Conservation (phyloP, 2,888 invertebrate genomes). For the Nephrocerus scutellatus region DNA sequence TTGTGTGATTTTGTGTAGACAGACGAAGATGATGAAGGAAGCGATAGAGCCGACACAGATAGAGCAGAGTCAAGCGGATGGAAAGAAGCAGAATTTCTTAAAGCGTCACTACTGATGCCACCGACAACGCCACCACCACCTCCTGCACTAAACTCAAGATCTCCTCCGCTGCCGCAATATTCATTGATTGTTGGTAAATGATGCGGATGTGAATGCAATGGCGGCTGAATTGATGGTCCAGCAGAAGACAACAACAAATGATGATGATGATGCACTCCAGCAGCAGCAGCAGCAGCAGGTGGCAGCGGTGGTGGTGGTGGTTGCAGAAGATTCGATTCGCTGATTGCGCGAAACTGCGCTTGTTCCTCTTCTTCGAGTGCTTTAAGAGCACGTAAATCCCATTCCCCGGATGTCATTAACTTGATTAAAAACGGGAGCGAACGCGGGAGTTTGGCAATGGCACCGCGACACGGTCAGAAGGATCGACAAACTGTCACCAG, state of each 20-base stretch:
- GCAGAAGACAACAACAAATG: no score
- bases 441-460: no score
- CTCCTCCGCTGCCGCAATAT: conserved; percentile 30
- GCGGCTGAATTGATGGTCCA: conserved; percentile 29
- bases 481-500: no score
- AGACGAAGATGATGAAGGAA: no score
- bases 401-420: conserved; percentile 47
- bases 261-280: no score
- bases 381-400: conserved; percentile 46
- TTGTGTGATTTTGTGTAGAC: no score
- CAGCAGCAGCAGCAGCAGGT: conserved; percentile 23
- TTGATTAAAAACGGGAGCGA: no score
- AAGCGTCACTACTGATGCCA: conserved; percentile 11
- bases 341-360: conserved; percentile 42
- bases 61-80: conserved; percentile 27
- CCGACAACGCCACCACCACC: conserved; percentile 22
- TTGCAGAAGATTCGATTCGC: conserved; percentile 41
- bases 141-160: no score
- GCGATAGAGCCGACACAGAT: conserved; percentile 39
- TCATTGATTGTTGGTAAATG: conserved; percentile 44
- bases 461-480: no score
- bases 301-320: conserved; percentile 28
- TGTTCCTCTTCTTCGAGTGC: conserved; percentile 48
- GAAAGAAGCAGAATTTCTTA: conserved; percentile 13
- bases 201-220: conserved; percentile 38